Conservation (phyloP, 2,888 invertebrate species). For the Perithous albicinctus region DNA sequence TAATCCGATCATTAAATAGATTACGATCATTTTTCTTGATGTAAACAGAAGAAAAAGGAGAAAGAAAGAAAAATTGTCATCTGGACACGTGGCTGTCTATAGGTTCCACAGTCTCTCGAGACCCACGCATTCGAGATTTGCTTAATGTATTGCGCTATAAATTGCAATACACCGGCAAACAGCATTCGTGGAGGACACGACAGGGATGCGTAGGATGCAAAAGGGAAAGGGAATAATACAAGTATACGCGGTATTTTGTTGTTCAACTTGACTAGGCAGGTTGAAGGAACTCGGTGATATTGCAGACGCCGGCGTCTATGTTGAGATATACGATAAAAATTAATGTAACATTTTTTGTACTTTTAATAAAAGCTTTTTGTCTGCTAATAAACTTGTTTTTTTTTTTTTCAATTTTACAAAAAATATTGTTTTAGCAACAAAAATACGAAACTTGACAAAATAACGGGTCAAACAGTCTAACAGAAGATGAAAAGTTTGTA, state of each 20-base stretch:
- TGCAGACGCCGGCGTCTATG: constrained; percentile 27
- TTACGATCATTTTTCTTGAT: not conserved
- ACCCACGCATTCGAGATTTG: constrained; percentile 74
- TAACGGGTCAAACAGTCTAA: too few species aligned
- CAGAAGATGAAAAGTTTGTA: too few species aligned
- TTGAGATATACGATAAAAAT: too few species aligned
- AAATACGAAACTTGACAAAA: too few species aligned
- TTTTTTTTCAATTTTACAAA: too few species aligned
- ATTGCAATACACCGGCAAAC: constrained; percentile 64
- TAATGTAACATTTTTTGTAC: too few species aligned
- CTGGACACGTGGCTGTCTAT: constrained; percentile 3
- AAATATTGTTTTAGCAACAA: too few species aligned
- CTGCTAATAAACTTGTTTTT: too few species aligned
- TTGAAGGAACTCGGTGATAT: constrained; percentile 68
- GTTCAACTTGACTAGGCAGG: constrained; percentile 65
- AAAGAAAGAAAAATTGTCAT: constrained; percentile 19
- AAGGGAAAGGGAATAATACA: constrained; percentile 76
- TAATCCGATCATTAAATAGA: not conserved
- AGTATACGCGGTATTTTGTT: constrained; percentile 4
- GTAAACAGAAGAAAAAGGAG: not conserved
- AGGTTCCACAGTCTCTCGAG: not conserved
- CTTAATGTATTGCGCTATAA: constrained; percentile 79
- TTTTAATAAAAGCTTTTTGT: too few species aligned
- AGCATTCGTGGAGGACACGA: constrained; percentile 57
- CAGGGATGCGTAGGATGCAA: constrained; percentile 79